A percentile compares a stretch with the other conserved stretches of the same genome.
Conservation (phyloP, 2,888 invertebrate species). For the Cepaea hortensis region DNA sequence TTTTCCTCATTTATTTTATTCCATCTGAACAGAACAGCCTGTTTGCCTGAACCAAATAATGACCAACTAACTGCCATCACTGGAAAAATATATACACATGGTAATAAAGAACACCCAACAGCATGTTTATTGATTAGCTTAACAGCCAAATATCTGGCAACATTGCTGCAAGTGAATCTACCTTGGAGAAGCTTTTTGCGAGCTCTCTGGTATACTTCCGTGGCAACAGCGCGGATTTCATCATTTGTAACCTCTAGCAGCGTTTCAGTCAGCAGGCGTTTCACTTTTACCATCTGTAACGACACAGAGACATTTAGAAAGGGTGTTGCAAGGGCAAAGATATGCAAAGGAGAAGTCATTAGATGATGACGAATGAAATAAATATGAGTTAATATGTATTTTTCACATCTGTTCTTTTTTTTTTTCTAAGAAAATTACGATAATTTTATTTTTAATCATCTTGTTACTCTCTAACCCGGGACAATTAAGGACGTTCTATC, state of each 20-base stretch:
- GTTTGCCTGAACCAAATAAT: background rate
- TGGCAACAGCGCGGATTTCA: constrained; percentile 89
- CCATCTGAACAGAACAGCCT: background rate
- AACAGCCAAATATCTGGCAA: constrained; percentile 10
- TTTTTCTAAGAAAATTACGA: too few species aligned
- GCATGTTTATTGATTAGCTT: background rate
- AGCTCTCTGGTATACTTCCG: constrained; percentile 89
- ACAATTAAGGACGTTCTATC: too few species aligned
- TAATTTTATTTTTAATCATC: too few species aligned
- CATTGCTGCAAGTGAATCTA: constrained; percentile 55
- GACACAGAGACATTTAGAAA: background rate
- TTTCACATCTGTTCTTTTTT: too few species aligned
- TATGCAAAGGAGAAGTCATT: too few species aligned
- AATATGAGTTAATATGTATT: too few species aligned
- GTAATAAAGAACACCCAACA: background rate
- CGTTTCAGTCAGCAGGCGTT: constrained; percentile 92
- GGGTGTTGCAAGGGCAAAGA: background rate
- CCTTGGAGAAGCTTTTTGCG: constrained; percentile 72
- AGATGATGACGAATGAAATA: too few species aligned
- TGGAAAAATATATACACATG: background rate
- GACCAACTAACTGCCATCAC: background rate
- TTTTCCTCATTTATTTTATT: too few species aligned
- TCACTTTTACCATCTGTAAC: constrained; percentile 86
- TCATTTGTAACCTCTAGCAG: constrained; percentile 94
- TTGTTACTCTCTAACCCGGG: too few species aligned